Percentiles rank a stretch among this genome's conserved stretches.
Conservation (phyloP, 2,888 invertebrate species). For the Cloeon dipterum region DNA sequence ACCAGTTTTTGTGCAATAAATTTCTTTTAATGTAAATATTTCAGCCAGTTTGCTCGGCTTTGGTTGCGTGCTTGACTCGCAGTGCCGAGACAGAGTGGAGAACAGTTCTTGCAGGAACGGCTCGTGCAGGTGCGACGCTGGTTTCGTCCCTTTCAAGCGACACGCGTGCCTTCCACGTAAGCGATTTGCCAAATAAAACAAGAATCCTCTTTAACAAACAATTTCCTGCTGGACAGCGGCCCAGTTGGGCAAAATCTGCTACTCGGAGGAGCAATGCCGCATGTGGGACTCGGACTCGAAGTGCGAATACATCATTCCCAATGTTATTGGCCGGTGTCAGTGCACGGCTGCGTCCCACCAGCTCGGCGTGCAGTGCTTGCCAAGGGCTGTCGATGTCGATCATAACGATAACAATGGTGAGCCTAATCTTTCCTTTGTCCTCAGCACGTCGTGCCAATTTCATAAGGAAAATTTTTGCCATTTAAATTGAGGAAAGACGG, state of each 20-base stretch:
- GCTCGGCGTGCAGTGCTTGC: slow-evolving; percentile 17
- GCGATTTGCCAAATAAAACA: too few relatives aligned
- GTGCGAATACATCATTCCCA: slow-evolving; percentile 74
- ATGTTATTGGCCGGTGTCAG: slow-evolving; percentile 69
- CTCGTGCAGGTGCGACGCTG: slow-evolving; percentile 61
- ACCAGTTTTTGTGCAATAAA: not conserved
- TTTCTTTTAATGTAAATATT: slow-evolving; percentile 14
- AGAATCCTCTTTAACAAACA: too few relatives aligned
- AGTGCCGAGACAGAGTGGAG: slow-evolving; percentile 70
- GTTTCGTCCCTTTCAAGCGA: slow-evolving; percentile 66
- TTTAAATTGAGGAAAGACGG: too few relatives aligned
- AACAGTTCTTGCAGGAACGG: slow-evolving; percentile 69
- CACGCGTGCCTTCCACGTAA: slow-evolving; percentile 81
- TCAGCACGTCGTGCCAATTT: not conserved
- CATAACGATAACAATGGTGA: not conserved
- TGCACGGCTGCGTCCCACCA: slow-evolving; percentile 45
- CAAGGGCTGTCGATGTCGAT: not conserved
- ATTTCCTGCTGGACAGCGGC: too few relatives aligned
- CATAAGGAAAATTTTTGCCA: too few relatives aligned
- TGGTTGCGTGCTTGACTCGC: slow-evolving; percentile 58
- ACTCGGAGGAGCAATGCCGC: slow-evolving; percentile 71
- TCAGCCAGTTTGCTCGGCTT: slow-evolving; percentile 64
- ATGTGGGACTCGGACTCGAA: slow-evolving; percentile 63
- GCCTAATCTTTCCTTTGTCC: too few relatives aligned
- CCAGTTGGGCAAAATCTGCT: slow-evolving; percentile 65